These are phyloP conservation scores for Antrozous pallidus DNA, from an alignment of 2,797 vertebrate species.

Conservation along the genomic window DNA sequence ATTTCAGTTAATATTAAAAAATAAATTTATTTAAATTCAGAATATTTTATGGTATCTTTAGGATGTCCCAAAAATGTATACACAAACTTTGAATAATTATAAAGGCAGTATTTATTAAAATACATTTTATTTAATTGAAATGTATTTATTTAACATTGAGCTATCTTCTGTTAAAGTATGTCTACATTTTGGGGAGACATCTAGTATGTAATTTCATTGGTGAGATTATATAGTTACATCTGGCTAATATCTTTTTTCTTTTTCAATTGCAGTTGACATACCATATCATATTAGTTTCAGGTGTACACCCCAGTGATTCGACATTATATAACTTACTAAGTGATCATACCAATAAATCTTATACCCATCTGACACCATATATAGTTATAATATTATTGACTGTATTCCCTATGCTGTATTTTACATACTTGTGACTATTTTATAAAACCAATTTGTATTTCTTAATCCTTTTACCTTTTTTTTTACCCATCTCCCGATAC, in stretches of 20 bases:
- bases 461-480: not conserved
- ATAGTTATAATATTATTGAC: not conserved
- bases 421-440: not conserved
- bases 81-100: too few species aligned
- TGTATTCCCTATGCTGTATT: not conserved
- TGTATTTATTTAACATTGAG: too few species aligned
- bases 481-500: not conserved
- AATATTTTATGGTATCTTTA: not conserved
- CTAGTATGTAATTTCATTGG: not conserved
- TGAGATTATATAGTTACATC: not conserved
- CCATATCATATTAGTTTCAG: not conserved
- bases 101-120: too few species aligned
- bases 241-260: not conserved
- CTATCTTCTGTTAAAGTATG: too few species aligned
- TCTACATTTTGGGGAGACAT: too few species aligned
- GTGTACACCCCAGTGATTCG: not conserved
- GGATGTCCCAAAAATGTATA: too few species aligned
- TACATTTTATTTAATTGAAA: too few species aligned
- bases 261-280: not conserved
- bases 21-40: slow-evolving; percentile 12
- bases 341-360: not conserved
- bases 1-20: not conserved
- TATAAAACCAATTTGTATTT: not conserved
- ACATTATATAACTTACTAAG: not conserved
- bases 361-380: not conserved